Percentiles rank a stretch among this genome's conserved stretches.
These are phyloP conservation scores for Thyatira batis DNA, from an alignment of 2,888 invertebrate species.

Conservation along the genomic window DNA sequence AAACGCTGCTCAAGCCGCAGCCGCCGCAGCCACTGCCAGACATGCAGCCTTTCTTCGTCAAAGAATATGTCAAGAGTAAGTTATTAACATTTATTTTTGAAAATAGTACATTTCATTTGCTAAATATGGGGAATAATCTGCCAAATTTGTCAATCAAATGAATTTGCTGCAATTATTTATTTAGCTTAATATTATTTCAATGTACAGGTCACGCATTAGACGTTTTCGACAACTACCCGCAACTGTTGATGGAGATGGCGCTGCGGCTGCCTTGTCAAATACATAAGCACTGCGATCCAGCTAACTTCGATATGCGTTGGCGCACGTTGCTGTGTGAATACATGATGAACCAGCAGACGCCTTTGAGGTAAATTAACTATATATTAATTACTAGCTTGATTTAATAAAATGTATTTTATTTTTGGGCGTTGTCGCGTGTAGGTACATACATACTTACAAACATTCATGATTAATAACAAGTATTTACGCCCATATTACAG, in stretches of 20 bases:
- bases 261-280: slow-evolving; percentile 97
- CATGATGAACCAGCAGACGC: slow-evolving; percentile 97
- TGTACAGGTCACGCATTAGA: slow-evolving; percentile 90
- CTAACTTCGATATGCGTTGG: slow-evolving; percentile 86
- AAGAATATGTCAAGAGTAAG: slow-evolving; percentile 92
- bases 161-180: too few species aligned
- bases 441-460: too few species aligned
- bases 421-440: too few species aligned
- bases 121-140: too few species aligned
- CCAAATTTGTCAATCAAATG: too few species aligned
- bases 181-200: not conserved
- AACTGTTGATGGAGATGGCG: slow-evolving; percentile 97
- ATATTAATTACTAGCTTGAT: too few species aligned
- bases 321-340: slow-evolving; percentile 94
- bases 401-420: too few species aligned
- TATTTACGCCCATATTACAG: too few species aligned
- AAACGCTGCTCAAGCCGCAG: slow-evolving; percentile 90
- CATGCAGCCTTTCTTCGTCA: slow-evolving; percentile 97
- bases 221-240: slow-evolving; percentile 96
- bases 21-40: slow-evolving; percentile 93
- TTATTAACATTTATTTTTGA: slow-evolving; percentile 5
- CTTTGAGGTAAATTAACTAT: slow-evolving; percentile 80
- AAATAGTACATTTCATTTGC: too few species aligned
- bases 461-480: too few species aligned
- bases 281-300: slow-evolving; percentile 87